Evolutionary conservation across 2,888 invertebrate genomes (phyloP), one percentile per base, ranked within the genome.

Genomic region (Amphipyra berbera): DNA sequence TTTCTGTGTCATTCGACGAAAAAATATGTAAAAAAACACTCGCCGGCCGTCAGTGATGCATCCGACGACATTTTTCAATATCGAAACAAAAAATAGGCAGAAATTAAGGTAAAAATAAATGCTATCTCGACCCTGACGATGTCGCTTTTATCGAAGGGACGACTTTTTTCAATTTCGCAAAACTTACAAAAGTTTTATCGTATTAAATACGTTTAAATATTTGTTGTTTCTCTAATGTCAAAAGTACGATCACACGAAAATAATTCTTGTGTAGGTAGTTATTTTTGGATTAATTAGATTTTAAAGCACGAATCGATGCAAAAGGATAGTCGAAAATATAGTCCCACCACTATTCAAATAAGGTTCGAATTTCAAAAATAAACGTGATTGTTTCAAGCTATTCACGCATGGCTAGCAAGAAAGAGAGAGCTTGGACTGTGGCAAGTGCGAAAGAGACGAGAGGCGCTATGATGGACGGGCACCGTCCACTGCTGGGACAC

Each of bases 61-160:
- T 80, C 83, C 86, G 86, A 86, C 83, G 88, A 92, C 89, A 90
- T 93, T 91, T 93, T 88, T 92, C 89, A 90, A 91, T 90, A 90
- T 90, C 84, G 84, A 80, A 84, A 79, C 80, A 83, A 85, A 85
- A 81, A 72, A 76, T 79, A 76, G 73, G 67, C 62, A 78, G 76
- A 84, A 82, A 82, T 82, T 80, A 82, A 83, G 68, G 70, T 73
- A 81, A 81, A 82, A 82, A 80, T 72, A 82, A 81, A 78, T 62
- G 76, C 61, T 74, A 73, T 79, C 75, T 74, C 71, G 70, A 56
- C 68, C 65, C 66, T 62, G 61, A 68, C 72, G 59, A 61, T 57
- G 60, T 58, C 21, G 54, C 59, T 77, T 21, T 82, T 82, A 82
- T 76, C 73, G 45, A 54, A 37, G 46, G 37, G 38, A 42, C 47